phyloP scores from a whole-genome alignment of 2,888 invertebrate species.

The Eristalis intricaria region DNA sequence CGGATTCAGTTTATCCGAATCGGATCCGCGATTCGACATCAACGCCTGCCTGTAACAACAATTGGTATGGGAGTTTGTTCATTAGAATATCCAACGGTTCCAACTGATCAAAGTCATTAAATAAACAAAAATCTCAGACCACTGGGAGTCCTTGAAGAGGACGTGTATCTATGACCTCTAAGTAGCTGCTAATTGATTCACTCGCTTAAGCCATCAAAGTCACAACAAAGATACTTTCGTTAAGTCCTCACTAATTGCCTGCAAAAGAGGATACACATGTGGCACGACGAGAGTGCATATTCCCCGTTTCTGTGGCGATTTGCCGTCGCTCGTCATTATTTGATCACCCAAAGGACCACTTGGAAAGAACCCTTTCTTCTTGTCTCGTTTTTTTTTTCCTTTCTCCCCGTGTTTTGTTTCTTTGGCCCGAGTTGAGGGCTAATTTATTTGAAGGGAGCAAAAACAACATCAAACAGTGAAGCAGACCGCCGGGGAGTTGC shows the following conservation, averaged over 20 bases:
- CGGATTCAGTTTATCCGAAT: constrained; percentile 82
- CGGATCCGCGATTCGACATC: constrained; percentile 81
- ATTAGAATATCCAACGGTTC: constrained; percentile 80
- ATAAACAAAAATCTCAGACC: neutral
- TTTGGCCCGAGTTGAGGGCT: constrained; percentile 34
- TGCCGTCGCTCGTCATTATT: constrained; percentile 47
- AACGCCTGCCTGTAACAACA: constrained; percentile 87
- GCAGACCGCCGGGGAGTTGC: neutral
- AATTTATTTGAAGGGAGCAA: constrained; percentile 57
- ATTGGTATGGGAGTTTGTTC: constrained; percentile 77
- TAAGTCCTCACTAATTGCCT: constrained; percentile 68
- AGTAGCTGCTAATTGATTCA: constrained; percentile 43
- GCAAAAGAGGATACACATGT: constrained; percentile 17
- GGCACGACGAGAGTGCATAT: neutral
- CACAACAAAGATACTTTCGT: constrained; percentile 33
- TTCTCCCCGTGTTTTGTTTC: neutral
- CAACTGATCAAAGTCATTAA: constrained; percentile 31
- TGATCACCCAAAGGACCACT: constrained; percentile 71
- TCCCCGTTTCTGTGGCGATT: constrained; percentile 31
- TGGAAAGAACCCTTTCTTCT: constrained; percentile 45
- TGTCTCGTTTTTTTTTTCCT: neutral
- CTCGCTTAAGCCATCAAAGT: constrained; percentile 47
- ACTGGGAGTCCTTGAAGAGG: neutral
- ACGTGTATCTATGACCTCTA: constrained; percentile 33
- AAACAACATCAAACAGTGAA: constrained; percentile 36